A percentile compares a stretch with the other conserved stretches of the same genome.
Evolutionary conservation across 23 tunicate species (phyloP).

Genomic region (Halocynthia roretzi): DNA sequence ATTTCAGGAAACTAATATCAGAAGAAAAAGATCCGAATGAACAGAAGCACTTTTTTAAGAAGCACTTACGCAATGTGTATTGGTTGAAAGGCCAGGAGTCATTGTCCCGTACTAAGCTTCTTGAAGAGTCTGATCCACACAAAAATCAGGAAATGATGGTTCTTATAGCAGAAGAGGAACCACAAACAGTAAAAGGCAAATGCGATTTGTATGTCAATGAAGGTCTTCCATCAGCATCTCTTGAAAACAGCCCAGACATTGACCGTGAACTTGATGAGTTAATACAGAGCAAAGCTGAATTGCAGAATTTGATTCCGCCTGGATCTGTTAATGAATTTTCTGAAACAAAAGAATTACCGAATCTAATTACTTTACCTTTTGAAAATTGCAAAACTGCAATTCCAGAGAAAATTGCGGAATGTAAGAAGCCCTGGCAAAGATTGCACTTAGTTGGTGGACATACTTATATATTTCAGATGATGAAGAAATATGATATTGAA

Average conservation of each 20-base stretch:
- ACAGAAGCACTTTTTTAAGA: slow-evolving; percentile 29
- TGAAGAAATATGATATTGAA: slow-evolving; percentile 40
- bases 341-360: too few species aligned
- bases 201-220: too few species aligned
- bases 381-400: not conserved
- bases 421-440: slow-evolving; percentile 43
- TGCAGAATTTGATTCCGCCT: too few species aligned
- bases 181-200: too few species aligned
- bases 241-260: too few species aligned
- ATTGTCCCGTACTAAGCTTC: slow-evolving; percentile 2
- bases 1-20: slow-evolving; percentile 1
- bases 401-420: slow-evolving; percentile 20
- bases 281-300: too few species aligned
- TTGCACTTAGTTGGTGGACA: slow-evolving; percentile 64
- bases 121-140: not conserved
- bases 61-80: slow-evolving; percentile 41
- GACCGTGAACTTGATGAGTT: too few species aligned
- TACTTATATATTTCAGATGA: slow-evolving; percentile 22
- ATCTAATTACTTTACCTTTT: too few species aligned
- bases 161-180: too few species aligned
- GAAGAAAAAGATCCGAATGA: slow-evolving; percentile 14
- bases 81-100: slow-evolving; percentile 70
- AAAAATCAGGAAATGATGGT: too few species aligned
- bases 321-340: too few species aligned
- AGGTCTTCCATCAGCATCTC: too few species aligned